Percentiles rank a stretch among this genome's conserved stretches.
Evolutionary conservation across 2,888 invertebrate genomes (phyloP).

Genomic region (Chloroclysta siterata): DNA sequence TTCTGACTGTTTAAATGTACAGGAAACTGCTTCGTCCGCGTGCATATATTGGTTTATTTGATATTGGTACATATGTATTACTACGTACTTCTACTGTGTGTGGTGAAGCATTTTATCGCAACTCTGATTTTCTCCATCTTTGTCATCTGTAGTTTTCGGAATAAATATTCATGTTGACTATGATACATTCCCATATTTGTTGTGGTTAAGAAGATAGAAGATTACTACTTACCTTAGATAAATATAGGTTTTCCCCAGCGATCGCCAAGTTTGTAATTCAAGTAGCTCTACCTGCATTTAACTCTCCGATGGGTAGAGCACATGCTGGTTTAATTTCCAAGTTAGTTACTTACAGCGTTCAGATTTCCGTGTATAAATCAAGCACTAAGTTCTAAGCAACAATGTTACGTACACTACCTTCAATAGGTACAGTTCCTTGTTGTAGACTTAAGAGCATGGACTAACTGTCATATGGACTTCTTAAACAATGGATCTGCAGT

Average conservation of each 20-base stretch:
- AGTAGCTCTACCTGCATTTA: constrained; percentile 15
- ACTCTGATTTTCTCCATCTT: too few relatives aligned
- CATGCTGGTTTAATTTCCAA: constrained; percentile 25
- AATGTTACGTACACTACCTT: constrained; percentile 23
- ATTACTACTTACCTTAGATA: neutral
- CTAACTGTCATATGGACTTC: constrained; percentile 4
- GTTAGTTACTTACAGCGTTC: constrained; percentile 21
- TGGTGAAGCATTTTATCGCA: too few relatives aligned
- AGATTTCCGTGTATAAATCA: constrained; percentile 29
- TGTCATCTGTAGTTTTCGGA: too few relatives aligned
- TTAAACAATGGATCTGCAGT: neutral
- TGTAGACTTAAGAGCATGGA: constrained; percentile 16
- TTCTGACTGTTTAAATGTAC: too few relatives aligned
- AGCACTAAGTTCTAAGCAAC: constrained; percentile 22
- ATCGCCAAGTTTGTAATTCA: constrained; percentile 20
- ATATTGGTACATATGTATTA: too few relatives aligned
- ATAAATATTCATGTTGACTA: too few relatives aligned
- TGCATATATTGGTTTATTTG: too few relatives aligned
- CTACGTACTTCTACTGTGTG: too few relatives aligned
- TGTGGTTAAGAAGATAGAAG: neutral
- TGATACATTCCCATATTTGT: too few relatives aligned
- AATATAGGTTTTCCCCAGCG: neutral
- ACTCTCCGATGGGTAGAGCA: constrained; percentile 16
- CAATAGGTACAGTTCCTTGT: constrained; percentile 23
- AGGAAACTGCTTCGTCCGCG: too few relatives aligned